phyloP scores from a whole-genome alignment of 2,797 vertebrate genomes.

The Cygnus olor region DNA sequence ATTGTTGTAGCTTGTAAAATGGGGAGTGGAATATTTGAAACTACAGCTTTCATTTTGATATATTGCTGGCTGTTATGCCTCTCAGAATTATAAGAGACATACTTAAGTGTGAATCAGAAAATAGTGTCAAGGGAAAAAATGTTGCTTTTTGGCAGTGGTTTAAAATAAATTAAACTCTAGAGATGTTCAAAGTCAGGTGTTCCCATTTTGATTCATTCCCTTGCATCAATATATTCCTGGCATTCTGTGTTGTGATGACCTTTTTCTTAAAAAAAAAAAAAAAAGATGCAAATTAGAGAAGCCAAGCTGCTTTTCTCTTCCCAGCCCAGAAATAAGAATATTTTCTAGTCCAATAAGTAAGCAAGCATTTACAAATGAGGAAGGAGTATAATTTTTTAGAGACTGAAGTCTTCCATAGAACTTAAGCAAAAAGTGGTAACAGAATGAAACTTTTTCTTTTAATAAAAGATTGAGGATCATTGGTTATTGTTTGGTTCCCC shows the following conservation, averaged over 20 bases:
- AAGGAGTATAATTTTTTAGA: not conserved
- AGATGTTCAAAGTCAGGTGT: constrained; percentile 25
- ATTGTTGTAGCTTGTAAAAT: constrained; percentile 42
- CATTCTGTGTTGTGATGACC: not conserved
- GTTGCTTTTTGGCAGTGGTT: constrained; percentile 39
- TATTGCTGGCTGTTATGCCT: constrained; percentile 19
- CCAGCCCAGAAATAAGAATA: not conserved
- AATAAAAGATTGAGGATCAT: not conserved
- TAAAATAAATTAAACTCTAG: constrained; percentile 58
- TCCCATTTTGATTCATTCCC: constrained; percentile 39
- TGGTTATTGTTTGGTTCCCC: not conserved
- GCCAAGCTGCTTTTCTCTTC: not conserved
- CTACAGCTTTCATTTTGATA: constrained; percentile 46
- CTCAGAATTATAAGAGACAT: constrained; percentile 62
- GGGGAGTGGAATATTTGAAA: constrained; percentile 6
- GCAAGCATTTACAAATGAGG: not conserved
- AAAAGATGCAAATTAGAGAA: not conserved
- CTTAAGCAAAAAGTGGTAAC: not conserved
- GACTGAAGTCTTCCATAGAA: not conserved
- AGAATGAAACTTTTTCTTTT: not conserved
- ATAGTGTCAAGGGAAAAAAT: constrained; percentile 43
- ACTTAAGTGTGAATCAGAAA: constrained; percentile 52
- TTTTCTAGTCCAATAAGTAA: not conserved
- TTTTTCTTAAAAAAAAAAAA: constrained; percentile 1
- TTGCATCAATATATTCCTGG: constrained; percentile 18